These are phyloP conservation scores for Automeris io DNA, from an alignment of 2,888 invertebrate genomes.

Conservation along the genomic window DNA sequence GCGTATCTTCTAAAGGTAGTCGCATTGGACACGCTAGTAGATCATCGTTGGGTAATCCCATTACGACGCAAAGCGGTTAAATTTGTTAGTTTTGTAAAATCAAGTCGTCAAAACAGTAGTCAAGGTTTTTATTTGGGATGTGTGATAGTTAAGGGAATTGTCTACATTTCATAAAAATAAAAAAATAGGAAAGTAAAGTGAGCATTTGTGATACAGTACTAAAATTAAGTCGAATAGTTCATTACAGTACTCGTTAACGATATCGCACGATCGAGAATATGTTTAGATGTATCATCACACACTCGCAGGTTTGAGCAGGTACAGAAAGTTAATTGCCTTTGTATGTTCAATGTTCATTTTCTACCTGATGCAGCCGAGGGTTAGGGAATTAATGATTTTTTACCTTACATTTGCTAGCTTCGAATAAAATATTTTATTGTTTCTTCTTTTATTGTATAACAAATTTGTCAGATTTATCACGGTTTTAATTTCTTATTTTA, in stretches of 20 bases:
- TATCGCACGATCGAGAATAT: constrained; percentile 4
- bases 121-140: too few relatives aligned
- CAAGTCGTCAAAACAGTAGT: too few relatives aligned
- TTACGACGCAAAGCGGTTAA: too few relatives aligned
- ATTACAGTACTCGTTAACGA: not conserved
- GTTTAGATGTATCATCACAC: constrained; percentile 3
- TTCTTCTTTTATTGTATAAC: constrained; percentile 9
- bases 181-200: too few relatives aligned
- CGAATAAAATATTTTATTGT: not conserved
- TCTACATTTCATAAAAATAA: too few relatives aligned
- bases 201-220: not conserved
- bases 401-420: constrained; percentile 4
- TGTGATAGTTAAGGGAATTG: too few relatives aligned
- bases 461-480: too few relatives aligned
- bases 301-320: constrained; percentile 46
- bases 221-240: not conserved
- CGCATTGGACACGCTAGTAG: too few relatives aligned
- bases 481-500: too few relatives aligned
- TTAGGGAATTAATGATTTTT: constrained; percentile 25
- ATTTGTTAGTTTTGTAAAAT: too few relatives aligned
- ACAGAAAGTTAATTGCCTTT: constrained; percentile 72
- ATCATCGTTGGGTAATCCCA: too few relatives aligned
- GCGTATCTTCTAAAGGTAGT: too few relatives aligned
- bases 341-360: constrained; percentile 69
- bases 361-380: constrained; percentile 56